Conservation (phyloP, 2,797 vertebrate species). For the Thalassophryne amazonica region DNA sequence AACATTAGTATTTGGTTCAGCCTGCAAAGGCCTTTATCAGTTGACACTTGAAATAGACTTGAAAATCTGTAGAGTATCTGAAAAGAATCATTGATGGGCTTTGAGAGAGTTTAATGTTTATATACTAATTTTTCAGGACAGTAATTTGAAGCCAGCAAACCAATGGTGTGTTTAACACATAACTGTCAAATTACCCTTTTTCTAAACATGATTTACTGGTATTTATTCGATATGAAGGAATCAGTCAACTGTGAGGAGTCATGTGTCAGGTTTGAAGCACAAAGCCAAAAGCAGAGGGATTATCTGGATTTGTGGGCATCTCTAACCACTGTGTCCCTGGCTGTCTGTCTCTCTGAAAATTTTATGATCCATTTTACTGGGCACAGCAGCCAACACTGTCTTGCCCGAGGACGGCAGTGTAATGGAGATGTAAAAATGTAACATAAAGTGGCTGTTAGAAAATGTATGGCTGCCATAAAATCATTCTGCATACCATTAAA, state of each 20-base stretch:
- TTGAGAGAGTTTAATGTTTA: too few relatives aligned
- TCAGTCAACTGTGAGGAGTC: neutral
- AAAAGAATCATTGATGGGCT: too few relatives aligned
- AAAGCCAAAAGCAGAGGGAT: conserved; percentile 6
- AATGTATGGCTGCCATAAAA: conserved; percentile 62
- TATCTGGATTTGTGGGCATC: neutral
- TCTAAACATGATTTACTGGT: too few relatives aligned
- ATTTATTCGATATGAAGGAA: neutral
- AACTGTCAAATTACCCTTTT: conserved; percentile 11
- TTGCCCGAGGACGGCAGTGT: conserved; percentile 31
- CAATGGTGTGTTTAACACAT: neutral
- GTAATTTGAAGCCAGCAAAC: neutral
- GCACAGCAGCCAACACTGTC: conserved; percentile 33
- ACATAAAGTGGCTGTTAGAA: conserved; percentile 63
- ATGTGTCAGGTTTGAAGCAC: neutral
- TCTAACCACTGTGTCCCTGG: neutral
- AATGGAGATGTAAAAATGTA: conserved; percentile 64
- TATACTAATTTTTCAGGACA: too few relatives aligned
- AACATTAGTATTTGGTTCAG: too few relatives aligned
- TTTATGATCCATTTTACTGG: conserved; percentile 60
- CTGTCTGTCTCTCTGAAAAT: conserved; percentile 18
- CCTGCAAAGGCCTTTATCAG: too few relatives aligned
- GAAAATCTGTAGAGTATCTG: too few relatives aligned
- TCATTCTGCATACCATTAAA: conserved; percentile 51
- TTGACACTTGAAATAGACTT: too few relatives aligned